Base-by-base conservation (phyloP, 1,140 invertebrate genomes). In the Caerostris extrusa region DNA sequence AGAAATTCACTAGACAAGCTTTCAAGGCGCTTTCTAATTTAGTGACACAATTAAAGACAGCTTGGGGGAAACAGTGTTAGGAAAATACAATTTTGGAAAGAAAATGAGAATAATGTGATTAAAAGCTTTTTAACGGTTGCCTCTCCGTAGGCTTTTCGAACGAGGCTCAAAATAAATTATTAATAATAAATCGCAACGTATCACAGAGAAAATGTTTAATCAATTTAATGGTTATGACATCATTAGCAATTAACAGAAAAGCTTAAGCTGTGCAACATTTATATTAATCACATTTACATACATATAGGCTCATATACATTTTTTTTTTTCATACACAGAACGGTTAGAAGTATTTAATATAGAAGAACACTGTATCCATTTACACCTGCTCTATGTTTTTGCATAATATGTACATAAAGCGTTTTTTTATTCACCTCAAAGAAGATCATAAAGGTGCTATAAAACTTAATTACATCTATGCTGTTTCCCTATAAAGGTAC, bases 101-200 rank as follows among this genome's bases (percentile, higher is more conserved):
- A 77, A 77, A 77, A 77, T 77, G 71, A 77, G 71, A 77, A 77
- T 77, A 77, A 77, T 77, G 34, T 53, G 34, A 8, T 34, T 53
- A 53, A 53, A 77, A 53, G 71, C 34, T 77, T 77, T 77, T 50
- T 50, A 77, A 19, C 7, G 19, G 34, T 77, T 53, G 34, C 7
- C 3, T 12, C 34, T 34, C 34, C 12, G 10, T 53, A 53, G 10
- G 71, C 71, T 77, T 12, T 77, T 34, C 8, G 7, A 12, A 10
- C 10, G 34, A 10, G 3, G 71, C 34, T 77, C 10, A 77, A 77
- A 77, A 77, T 77, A 77, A 77, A 50, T 53, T 77, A 71, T 5
- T 71, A 77, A 77, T 77, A 77, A 77, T 77, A 77, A 53, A 12
- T 77, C 50, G 53, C 12, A 50, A 12, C 10, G 10, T 12, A 77